phyloP scores from a whole-genome alignment of 2,888 invertebrate genomes.

The Coelinius sp. region DNA sequence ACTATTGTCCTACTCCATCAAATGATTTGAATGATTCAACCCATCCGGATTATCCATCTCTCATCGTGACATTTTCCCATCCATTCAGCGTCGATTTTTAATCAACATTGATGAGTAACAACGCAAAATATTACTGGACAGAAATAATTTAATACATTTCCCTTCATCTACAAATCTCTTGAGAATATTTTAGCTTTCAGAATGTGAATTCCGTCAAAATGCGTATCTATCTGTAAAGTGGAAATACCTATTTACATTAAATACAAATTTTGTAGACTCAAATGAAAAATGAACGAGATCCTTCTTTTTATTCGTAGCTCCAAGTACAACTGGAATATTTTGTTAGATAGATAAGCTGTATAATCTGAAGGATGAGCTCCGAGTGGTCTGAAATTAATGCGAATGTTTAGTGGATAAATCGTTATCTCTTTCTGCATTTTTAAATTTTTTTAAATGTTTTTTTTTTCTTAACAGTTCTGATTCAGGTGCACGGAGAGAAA shows the following conservation, averaged over 20 bases:
- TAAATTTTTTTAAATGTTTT: too few species aligned
- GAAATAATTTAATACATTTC: not conserved
- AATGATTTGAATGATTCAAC: not conserved
- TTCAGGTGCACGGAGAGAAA: too few species aligned
- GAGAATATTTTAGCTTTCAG: not conserved
- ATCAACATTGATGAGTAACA: not conserved
- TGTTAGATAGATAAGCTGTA: not conserved
- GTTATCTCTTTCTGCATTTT: not conserved
- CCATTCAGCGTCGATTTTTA: not conserved
- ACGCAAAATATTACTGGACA: not conserved
- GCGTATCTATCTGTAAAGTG: not conserved
- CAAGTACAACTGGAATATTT: not conserved
- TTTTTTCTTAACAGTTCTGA: too few species aligned
- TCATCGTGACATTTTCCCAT: not conserved
- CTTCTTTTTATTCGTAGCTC: not conserved
- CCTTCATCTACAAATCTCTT: not conserved
- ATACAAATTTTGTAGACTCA: not conserved
- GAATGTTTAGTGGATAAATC: not conserved
- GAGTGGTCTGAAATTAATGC: not conserved
- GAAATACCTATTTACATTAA: slow-evolving; percentile 17
- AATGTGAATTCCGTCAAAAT: not conserved
- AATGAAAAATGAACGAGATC: slow-evolving; percentile 7
- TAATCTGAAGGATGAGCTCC: not conserved
- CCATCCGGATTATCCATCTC: not conserved
- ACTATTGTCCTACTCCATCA: not conserved